Conservation (phyloP, 2,113 vertebrate species). For the Columba janthina region DNA sequence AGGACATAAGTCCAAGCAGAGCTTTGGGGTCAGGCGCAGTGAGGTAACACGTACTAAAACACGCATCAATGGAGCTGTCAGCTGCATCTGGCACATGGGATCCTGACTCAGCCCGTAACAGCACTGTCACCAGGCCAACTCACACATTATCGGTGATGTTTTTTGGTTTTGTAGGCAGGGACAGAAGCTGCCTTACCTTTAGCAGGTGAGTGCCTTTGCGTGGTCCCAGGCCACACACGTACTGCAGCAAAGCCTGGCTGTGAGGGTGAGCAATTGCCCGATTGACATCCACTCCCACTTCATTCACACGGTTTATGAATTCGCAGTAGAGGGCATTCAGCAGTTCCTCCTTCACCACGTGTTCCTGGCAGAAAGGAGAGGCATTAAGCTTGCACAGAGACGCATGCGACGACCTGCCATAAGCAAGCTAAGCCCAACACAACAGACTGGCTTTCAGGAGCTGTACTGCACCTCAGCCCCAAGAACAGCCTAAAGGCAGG, state of each 20-base stretch:
- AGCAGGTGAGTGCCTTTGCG: slow-evolving; percentile 95
- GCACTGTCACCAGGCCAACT: not conserved
- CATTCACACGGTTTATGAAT: slow-evolving; percentile 98
- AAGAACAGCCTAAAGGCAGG: not conserved
- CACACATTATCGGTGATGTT: fast-evolving
- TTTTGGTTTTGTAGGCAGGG: not conserved
- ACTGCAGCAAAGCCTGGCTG: slow-evolving; percentile 95
- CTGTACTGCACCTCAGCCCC: not conserved
- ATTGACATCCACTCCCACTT: slow-evolving; percentile 98
- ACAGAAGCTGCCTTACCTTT: slow-evolving; percentile 80
- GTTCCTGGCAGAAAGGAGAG: slow-evolving; percentile 80
- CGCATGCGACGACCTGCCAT: not conserved
- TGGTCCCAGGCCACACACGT: slow-evolving; percentile 93
- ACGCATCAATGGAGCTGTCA: not conserved
- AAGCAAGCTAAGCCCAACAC: not conserved
- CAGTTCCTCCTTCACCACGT: slow-evolving; percentile 96
- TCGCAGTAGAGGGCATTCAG: slow-evolving; percentile 92
- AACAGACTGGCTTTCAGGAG: not conserved
- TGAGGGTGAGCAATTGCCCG: slow-evolving; percentile 93
- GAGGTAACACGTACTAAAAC: not conserved
- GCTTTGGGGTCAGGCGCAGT: fast-evolving
- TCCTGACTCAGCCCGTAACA: not conserved
- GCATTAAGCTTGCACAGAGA: not conserved
- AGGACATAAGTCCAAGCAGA: not conserved
- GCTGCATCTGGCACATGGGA: not conserved